These are phyloP conservation scores for Peromyscus attwateri DNA, from an alignment of 2,797 vertebrate genomes.

Conservation along the genomic window DNA sequence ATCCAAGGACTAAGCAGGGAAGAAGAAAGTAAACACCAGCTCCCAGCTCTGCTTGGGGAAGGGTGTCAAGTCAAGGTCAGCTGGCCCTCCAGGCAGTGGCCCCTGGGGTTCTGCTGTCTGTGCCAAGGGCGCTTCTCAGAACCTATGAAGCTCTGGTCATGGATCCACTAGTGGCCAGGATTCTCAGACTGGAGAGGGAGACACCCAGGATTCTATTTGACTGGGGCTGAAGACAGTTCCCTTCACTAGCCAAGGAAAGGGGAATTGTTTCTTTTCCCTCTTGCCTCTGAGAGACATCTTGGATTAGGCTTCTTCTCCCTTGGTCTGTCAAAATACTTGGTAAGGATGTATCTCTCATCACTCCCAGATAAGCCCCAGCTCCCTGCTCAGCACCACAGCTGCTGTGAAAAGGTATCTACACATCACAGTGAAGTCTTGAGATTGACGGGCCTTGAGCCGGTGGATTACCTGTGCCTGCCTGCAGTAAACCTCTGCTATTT, in stretches of 20 bases:
- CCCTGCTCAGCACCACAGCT: background rate
- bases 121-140: accelerated
- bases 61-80: background rate
- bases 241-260: background rate
- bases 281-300: conserved; percentile 40
- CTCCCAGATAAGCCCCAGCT: background rate
- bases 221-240: background rate
- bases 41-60: background rate
- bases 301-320: background rate
- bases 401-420: background rate
- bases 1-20: background rate
- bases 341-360: background rate
- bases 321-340: background rate
- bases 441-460: background rate
- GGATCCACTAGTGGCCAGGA: accelerated
- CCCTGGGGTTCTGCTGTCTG: accelerated
- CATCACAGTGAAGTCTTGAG: accelerated
- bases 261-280: conserved; percentile 15
- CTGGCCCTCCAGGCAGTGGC: accelerated
- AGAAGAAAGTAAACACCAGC: background rate
- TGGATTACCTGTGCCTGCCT: background rate
- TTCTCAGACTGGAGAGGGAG: background rate
- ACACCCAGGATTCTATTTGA: background rate
- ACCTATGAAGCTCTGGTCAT: accelerated
- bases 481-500: background rate